Evolutionary conservation across 2,888 invertebrate genomes (phyloP), one percentile per base, ranked within the genome.

Genomic region (Erebia palarica): DNA sequence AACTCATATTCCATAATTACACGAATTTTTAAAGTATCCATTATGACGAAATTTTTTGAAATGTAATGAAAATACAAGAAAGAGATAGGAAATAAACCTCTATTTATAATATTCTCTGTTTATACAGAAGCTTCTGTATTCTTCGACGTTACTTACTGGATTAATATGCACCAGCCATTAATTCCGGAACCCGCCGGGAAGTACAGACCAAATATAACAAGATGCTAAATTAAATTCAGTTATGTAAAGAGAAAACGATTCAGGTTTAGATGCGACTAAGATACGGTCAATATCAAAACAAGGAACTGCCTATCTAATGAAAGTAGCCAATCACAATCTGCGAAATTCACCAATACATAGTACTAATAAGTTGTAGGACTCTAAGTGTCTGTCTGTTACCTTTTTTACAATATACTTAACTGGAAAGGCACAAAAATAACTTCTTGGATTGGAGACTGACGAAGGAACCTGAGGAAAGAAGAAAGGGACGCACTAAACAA

Each of bases 231-330:
- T 68, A 59, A 73, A 68, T 66, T 66, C 63, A 47, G 66, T 74
- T 72, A 73, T 58, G 68, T 73, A 73, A 74, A 69, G 72, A 74
- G 74, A 74, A 72, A 74, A 73, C 70, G 59, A 70, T 61, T 59
- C 68, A 16, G 63, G 65, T 66, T 70, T 68, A 65, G 60, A 70
- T 63, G 67, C 21, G 21, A 47, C 18, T 8, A 49, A 55, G 55
- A 64, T 65, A 74, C 67, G 47, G 53, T 7, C 53, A 16, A 69
- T 51, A 61, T 71, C 65, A 65, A 47, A 65, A 72, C 69, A 71
- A 73, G 73, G 73, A 77, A 73, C 16, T 55, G 47, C 3, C 47
- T 47, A 47, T 47, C 72, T 67, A 71, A 76, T 69, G 72, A 74
- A 75, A 75, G 76, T 73, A 68, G 72, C 68, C 51, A 70, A 21